phyloP scores from a whole-genome alignment of 2,113 vertebrate genomes.

The Aldabrachelys gigantea region DNA sequence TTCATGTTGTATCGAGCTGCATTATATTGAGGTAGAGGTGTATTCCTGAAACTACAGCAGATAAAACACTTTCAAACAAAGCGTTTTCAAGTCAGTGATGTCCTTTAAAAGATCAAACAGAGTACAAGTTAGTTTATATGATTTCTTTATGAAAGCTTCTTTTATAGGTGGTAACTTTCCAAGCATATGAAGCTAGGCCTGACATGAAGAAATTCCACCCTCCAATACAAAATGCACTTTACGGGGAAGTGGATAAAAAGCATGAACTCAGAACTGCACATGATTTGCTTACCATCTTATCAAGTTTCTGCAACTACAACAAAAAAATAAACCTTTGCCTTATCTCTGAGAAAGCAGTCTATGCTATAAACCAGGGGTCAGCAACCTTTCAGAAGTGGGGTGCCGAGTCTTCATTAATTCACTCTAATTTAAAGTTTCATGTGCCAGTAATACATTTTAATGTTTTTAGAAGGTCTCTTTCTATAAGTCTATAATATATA shows the following conservation, averaged over 20 bases:
- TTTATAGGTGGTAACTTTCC: neutral
- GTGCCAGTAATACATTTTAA: too few species aligned
- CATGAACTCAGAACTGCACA: conserved; percentile 34
- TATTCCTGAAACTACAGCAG: neutral
- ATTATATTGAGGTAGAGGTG: too few species aligned
- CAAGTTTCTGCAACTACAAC: neutral
- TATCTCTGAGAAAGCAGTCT: neutral
- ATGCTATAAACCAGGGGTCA: neutral
- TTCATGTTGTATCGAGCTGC: too few species aligned
- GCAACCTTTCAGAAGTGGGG: too few species aligned
- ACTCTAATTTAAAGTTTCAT: too few species aligned
- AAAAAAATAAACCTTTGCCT: neutral
- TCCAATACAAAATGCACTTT: conserved; percentile 3
- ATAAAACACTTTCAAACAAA: neutral
- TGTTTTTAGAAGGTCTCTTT: too few species aligned
- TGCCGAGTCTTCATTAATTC: too few species aligned
- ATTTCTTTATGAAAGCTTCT: neutral
- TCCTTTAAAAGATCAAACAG: neutral
- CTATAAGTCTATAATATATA: too few species aligned
- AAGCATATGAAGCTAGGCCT: neutral
- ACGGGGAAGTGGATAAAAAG: conserved; percentile 4
- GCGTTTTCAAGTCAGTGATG: neutral
- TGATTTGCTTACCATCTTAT: conserved; percentile 56
- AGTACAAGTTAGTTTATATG: neutral
- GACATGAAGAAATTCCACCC: neutral